phyloP scores from a whole-genome alignment of 2,797 vertebrate genomes.

The Diplodus puntazzo region DNA sequence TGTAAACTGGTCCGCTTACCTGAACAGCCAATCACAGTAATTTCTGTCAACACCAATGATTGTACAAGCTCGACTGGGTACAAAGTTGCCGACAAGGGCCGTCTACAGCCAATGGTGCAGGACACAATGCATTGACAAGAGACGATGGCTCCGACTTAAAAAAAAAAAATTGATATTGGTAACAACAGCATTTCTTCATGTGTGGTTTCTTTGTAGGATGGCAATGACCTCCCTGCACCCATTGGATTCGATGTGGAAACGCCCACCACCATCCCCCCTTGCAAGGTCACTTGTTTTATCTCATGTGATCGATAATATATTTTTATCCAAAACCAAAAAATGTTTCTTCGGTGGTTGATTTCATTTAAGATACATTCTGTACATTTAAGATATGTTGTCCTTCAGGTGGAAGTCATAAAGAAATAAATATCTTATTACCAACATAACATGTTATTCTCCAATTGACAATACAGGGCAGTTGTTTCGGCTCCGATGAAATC shows the following conservation, averaged over 20 bases:
- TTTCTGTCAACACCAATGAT: too few species aligned
- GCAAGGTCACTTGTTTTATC: conserved; percentile 81
- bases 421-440: neutral
- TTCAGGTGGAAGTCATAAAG: neutral
- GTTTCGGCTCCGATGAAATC: conserved; percentile 90
- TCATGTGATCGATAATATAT: neutral
- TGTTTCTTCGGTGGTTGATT: neutral
- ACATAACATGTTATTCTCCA: conserved; percentile 4
- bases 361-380: neutral
- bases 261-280: conserved; percentile 88
- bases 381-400: neutral
- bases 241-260: conserved; percentile 93
- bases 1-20: too few species aligned
- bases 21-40: too few species aligned
- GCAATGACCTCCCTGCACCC: conserved; percentile 90
- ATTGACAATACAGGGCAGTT: conserved; percentile 87
- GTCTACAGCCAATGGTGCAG: too few species aligned
- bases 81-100: too few species aligned
- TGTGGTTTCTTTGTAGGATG: conserved; percentile 84
- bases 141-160: too few species aligned
- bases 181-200: neutral
- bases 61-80: too few species aligned
- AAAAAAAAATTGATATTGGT: neutral
- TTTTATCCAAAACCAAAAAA: neutral
- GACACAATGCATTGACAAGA: too few species aligned